Conservation (phyloP, 2,888 invertebrate genomes). For the Dasysyrphus tricinctus region DNA sequence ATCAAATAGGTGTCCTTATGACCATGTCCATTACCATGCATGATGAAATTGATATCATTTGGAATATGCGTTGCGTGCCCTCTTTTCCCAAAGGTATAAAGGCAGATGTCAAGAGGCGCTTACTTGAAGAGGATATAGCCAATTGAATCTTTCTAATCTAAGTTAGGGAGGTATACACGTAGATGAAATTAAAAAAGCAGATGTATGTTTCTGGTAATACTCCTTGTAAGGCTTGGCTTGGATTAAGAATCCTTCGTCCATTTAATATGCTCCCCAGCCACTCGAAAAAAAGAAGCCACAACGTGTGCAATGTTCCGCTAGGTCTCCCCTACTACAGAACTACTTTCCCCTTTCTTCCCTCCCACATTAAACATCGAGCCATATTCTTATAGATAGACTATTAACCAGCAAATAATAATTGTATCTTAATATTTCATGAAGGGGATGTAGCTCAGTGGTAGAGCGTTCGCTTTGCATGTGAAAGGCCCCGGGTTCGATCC, state of each 20-base stretch:
- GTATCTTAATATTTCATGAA: too few relatives aligned
- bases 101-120: conserved; percentile 72
- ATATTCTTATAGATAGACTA: too few relatives aligned
- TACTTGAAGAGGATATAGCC: background rate
- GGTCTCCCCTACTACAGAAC: too few relatives aligned
- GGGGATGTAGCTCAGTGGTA: conserved; percentile 79
- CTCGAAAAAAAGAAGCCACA: too few relatives aligned
- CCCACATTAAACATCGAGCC: too few relatives aligned
- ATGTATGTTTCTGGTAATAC: background rate
- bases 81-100: background rate
- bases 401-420: too few relatives aligned
- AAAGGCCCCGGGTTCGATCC: conserved; percentile 11
- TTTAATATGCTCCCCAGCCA: too few relatives aligned
- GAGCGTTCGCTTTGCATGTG: conserved; percentile 79
- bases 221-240: too few relatives aligned
- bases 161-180: background rate
- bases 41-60: conserved; percentile 37
- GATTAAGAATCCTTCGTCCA: too few relatives aligned
- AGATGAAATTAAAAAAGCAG: background rate
- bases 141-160: background rate
- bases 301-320: too few relatives aligned
- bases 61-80: background rate
- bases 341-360: too few relatives aligned
- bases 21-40: conserved; percentile 35
- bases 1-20: conserved; percentile 37